Evolutionary conservation across 2,888 invertebrate genomes (phyloP).

Genomic region (Strigamia transsilvanica): DNA sequence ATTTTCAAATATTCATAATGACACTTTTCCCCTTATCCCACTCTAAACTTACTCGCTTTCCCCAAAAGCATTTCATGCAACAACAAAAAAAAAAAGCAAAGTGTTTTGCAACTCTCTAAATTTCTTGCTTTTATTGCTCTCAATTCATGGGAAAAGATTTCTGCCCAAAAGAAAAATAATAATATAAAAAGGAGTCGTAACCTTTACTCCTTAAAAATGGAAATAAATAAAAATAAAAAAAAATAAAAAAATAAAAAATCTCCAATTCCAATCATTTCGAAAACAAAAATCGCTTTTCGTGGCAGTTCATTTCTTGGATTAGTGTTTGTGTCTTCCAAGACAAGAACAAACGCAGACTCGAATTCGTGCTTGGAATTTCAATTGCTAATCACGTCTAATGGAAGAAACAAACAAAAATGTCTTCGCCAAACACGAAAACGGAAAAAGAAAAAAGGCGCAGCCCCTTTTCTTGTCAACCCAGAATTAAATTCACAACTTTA

Average conservation of each 20-base stretch:
- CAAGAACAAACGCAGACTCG: constrained; percentile 17
- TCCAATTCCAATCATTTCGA: neutral
- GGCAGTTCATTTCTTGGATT: neutral
- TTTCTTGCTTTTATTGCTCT: constrained; percentile 6
- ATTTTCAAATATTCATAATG: neutral
- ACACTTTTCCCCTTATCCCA: neutral
- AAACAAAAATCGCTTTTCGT: constrained; percentile 17
- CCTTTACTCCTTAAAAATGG: neutral
- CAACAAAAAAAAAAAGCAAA: neutral
- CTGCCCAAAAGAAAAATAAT: constrained; percentile 4
- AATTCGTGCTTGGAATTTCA: constrained; percentile 22
- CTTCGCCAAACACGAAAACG: neutral
- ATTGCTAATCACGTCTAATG: constrained; percentile 22
- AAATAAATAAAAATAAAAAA: neutral
- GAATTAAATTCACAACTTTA: neutral
- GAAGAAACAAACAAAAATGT: constrained; percentile 11
- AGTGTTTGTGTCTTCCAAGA: neutral
- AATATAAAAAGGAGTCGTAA: neutral
- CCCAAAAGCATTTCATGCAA: neutral
- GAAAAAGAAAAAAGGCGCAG: neutral
- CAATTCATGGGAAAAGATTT: constrained; percentile 17
- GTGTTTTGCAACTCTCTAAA: neutral
- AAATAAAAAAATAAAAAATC: neutral
- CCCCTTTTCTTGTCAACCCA: neutral
- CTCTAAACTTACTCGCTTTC: neutral